phyloP scores from a whole-genome alignment of 2,113 vertebrate genomes.

The Donacobius atricapilla region DNA sequence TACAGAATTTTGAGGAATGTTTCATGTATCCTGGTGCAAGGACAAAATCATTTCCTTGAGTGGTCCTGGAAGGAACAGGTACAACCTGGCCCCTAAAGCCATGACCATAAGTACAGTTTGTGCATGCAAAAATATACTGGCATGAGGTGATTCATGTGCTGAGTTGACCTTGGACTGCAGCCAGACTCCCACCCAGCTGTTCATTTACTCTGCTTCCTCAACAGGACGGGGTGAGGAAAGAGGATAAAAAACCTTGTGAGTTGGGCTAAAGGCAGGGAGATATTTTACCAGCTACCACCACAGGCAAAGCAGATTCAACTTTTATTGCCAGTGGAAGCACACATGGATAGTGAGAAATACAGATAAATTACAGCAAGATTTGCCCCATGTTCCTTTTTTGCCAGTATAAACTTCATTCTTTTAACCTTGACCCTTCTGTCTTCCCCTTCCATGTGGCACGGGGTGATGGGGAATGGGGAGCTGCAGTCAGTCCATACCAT shows the following conservation, averaged over 20 bases:
- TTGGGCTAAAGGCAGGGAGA: not conserved
- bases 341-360: not conserved
- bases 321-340: not conserved
- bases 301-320: not conserved
- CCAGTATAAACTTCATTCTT: not conserved
- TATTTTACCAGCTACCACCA: not conserved
- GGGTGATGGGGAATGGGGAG: not conserved
- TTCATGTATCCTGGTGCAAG: not conserved
- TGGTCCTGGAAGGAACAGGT: not conserved
- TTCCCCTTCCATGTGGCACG: rapidly evolving
- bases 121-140: not conserved
- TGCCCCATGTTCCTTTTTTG: not conserved
- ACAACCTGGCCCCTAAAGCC: not conserved
- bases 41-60: not conserved
- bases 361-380: not conserved
- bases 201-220: not conserved
- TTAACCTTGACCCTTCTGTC: not conserved
- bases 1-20: not conserved
- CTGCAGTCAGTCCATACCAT: not conserved
- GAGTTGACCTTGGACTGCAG: not conserved
- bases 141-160: not conserved
- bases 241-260: not conserved
- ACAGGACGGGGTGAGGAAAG: not conserved
- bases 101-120: not conserved
- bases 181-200: not conserved